Percentiles rank a stretch among this genome's conserved stretches.
These are phyloP conservation scores for Sphaerophoria taeniata DNA, from an alignment of 2,888 invertebrate genomes.

Conservation along the genomic window DNA sequence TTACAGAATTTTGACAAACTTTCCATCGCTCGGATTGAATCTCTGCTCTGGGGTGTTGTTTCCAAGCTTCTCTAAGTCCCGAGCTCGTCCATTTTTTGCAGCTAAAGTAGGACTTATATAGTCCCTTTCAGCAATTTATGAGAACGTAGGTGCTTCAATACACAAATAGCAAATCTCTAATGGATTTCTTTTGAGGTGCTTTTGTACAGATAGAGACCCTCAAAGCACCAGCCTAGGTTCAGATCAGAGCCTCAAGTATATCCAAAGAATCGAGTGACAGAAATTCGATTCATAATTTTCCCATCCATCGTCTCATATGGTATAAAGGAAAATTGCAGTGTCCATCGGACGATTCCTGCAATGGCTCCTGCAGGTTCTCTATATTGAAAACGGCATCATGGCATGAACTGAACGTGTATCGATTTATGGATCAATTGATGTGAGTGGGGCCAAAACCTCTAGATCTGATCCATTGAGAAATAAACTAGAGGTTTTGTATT, in stretches of 20 bases:
- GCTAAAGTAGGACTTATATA: no score
- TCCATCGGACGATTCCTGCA: background rate
- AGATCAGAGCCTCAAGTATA: background rate
- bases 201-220: constrained; percentile 1
- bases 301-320: constrained; percentile 8
- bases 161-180: constrained; percentile 32
- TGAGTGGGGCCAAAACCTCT: background rate
- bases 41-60: constrained; percentile 1
- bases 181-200: constrained; percentile 20
- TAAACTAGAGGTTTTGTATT: constrained; percentile 14
- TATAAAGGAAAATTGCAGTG: constrained; percentile 21
- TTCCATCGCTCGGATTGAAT: constrained; percentile 29
- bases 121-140: no score
- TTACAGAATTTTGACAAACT: constrained; percentile 22
- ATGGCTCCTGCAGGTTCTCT: background rate
- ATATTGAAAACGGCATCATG: background rate
- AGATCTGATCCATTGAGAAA: background rate
- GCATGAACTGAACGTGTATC: constrained; percentile 29
- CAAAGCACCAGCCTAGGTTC: background rate
- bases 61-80: constrained; percentile 4
- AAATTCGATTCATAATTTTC: constrained; percentile 60
- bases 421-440: constrained; percentile 40
- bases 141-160: background rate
- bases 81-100: background rate
- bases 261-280: constrained; percentile 33